phyloP scores from a whole-genome alignment of 2,888 invertebrate species.

The Minunthozetes semirufus region DNA sequence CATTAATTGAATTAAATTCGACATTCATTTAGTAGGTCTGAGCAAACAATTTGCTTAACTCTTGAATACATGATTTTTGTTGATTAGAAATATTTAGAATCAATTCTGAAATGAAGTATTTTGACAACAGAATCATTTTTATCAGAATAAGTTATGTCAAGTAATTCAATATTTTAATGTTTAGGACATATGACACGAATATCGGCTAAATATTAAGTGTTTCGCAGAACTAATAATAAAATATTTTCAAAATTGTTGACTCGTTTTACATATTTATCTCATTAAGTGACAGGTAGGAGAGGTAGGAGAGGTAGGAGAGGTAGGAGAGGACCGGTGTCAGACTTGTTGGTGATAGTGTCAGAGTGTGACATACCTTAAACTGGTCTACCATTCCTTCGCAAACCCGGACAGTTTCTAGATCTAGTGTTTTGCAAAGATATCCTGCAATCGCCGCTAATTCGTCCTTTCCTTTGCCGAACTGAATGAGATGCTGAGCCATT shows the following conservation, averaged over 20 bases:
- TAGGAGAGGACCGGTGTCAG: not conserved
- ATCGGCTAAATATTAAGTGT: not conserved
- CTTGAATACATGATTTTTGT: not conserved
- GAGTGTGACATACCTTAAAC: conserved; percentile 40
- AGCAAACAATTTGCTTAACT: not conserved
- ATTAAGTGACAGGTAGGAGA: not conserved
- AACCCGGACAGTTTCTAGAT: conserved; percentile 39
- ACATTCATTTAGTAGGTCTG: no score
- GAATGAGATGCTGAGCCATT: conserved; percentile 39
- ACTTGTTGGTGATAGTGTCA: not conserved
- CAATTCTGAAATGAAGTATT: not conserved
- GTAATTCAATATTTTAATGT: no score
- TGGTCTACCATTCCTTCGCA: conserved; percentile 40
- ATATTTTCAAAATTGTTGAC: no score
- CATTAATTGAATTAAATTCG: not conserved
- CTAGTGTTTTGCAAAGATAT: conserved; percentile 39
- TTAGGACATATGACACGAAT: not conserved
- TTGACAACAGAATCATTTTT: not conserved
- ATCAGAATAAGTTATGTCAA: no score
- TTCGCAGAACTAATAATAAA: no score
- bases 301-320: not conserved
- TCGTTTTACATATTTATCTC: no score
- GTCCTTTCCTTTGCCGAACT: conserved; percentile 40
- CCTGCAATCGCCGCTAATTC: conserved; percentile 39
- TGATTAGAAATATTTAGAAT: no score